A percentile compares a stretch with the other conserved stretches of the same genome.
Conservation (phyloP, 2,797 vertebrate species). For the Chelonia mydas region DNA sequence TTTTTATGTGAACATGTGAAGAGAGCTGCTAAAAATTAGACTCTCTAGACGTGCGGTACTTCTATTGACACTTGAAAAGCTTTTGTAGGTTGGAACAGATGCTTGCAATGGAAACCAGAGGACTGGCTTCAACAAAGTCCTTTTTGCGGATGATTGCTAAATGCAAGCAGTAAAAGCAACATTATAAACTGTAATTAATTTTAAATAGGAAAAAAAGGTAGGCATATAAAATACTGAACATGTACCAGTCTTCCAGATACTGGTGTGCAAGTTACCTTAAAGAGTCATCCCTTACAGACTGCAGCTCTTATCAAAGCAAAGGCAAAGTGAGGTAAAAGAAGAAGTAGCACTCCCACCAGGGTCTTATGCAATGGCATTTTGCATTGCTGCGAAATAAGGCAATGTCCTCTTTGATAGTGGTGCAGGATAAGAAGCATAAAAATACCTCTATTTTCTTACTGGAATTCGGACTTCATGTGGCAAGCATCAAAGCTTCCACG, state of each 20-base stretch:
- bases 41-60: neutral
- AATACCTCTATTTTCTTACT: neutral
- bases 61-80: neutral
- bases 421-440: neutral
- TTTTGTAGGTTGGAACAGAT: constrained; percentile 44
- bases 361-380: neutral
- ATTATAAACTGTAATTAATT: neutral
- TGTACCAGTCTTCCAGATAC: neutral
- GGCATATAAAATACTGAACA: neutral
- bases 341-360: neutral
- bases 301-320: neutral
- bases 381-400: neutral
- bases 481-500: neutral
- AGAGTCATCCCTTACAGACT: accelerated
- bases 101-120: constrained; percentile 30
- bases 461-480: neutral
- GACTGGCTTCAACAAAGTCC: neutral
- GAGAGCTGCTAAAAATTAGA: neutral
- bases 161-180: neutral
- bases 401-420: neutral
- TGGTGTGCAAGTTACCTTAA: neutral
- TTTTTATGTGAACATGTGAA: neutral
- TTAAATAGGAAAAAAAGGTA: neutral
- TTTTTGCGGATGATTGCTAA: neutral
- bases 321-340: neutral